Conservation (phyloP, 2,113 vertebrate species). For the Percopsis transmontana region DNA sequence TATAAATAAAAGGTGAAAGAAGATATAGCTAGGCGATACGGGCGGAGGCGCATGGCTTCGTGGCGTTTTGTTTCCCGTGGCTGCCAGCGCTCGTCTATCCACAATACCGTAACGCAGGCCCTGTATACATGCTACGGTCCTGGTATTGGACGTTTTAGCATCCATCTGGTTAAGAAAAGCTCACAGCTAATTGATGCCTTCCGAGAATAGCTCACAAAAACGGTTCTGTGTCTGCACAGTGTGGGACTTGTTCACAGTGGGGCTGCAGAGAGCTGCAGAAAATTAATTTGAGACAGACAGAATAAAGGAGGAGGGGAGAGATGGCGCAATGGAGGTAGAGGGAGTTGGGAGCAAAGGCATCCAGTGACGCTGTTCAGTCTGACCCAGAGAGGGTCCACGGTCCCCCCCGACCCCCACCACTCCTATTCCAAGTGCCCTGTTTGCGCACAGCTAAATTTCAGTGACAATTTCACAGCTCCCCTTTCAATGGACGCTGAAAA, state of each 20-base stretch:
- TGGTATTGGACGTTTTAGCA: constrained; percentile 46
- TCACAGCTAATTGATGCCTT: constrained; percentile 62
- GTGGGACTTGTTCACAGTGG: constrained; percentile 72
- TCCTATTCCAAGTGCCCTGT: constrained; percentile 54
- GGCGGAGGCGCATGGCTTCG: not conserved
- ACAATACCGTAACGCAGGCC: constrained; percentile 6
- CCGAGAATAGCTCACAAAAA: constrained; percentile 55
- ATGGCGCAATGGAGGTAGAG: not conserved
- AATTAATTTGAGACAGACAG: constrained; percentile 64
- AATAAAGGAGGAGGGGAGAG: not conserved
- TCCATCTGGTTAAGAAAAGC: constrained; percentile 50
- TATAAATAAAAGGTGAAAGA: constrained; percentile 7
- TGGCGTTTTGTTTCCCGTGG: constrained; percentile 13
- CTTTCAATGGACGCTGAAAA: constrained; percentile 77
- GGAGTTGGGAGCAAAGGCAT: constrained; percentile 52
- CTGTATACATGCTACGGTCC: constrained; percentile 5
- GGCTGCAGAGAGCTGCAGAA: constrained; percentile 48
- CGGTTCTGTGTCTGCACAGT: constrained; percentile 66
- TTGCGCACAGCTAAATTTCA: constrained; percentile 77
- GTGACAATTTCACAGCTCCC: constrained; percentile 80
- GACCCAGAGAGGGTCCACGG: constrained; percentile 50
- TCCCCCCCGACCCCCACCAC: constrained; percentile 25
- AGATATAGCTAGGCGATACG: constrained; percentile 17
- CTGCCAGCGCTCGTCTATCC: constrained; percentile 18
- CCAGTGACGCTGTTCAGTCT: constrained; percentile 51